Base-by-base conservation (phyloP, 2,113 vertebrate genomes). In the Osmerus mordax region DNA sequence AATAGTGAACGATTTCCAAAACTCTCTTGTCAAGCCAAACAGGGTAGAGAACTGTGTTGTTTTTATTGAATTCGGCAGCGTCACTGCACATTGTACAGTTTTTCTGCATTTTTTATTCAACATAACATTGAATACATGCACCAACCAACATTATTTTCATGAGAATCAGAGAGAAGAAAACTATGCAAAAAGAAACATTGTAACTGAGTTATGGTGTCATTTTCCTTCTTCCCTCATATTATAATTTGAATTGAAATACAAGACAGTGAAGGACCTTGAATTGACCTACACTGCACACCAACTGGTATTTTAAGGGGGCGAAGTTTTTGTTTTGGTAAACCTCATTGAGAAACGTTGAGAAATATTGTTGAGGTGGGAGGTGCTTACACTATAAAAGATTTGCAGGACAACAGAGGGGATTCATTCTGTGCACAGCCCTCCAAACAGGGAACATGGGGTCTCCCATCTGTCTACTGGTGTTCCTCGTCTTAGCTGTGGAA, bases 371-470 rank as follows among this genome's bases (percentile, higher is more conserved):
- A 19, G 65, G 66, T 56, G 47, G 53, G 60, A 11, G 41, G 1
- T n/a, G 32, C 19, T 19, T 41, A 47, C 18, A 21, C n/a, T 60
- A 23, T 56, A 19, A 19, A 18, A 56, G 16, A 56, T 56, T 18
- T 1, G n/a, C 15, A n/a, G 55, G n/a, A 18, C 15, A 16, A 56
- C 15, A 56, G n/a, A 56, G 15, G 16, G n/a, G 1, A 9, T 23
- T 23, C 19, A 59, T 11, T 41, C 16, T 52, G 29, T 15, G 15
- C 58, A 25, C 21, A 21, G 69, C n/a, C 32, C 47, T 63, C 1
- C 69, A 25, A 36, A 78, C 71, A 58, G 41, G 77, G 19, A 83
- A 5, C 8, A 90, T 90, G 89, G 77, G 28, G 58, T 0, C 21
- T 60, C 16, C 23, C 58, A 53, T 73, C 0, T 51, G 79, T 66